Evolutionary conservation across 2,113 vertebrate genomes (phyloP).

Genomic region (Heptranchias perlo): DNA sequence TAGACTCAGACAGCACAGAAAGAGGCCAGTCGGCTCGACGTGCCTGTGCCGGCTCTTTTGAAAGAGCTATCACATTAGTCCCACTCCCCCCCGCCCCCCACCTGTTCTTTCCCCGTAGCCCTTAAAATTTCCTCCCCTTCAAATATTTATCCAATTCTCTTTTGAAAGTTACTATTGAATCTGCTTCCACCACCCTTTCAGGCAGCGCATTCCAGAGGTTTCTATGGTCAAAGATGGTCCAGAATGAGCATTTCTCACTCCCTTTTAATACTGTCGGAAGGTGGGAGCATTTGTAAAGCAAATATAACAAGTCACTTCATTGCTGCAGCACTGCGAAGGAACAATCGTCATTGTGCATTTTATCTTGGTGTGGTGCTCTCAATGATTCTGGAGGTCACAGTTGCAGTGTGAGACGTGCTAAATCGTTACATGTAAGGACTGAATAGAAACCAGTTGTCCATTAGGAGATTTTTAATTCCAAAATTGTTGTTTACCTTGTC

Average conservation of each 20-base stretch:
- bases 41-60: neutral
- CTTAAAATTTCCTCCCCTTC: neutral
- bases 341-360: conserved; percentile 71
- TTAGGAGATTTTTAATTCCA: conserved; percentile 48
- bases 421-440: conserved; percentile 64
- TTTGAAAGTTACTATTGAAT: neutral
- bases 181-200: neutral
- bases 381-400: conserved; percentile 68
- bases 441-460: conserved; percentile 53
- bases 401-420: conserved; percentile 57
- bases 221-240: conserved; percentile 52
- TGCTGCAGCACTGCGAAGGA: conserved; percentile 66
- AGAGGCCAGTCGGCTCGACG: neutral
- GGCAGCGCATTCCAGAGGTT: neutral
- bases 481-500: conserved; percentile 53
- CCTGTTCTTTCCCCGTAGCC: neutral
- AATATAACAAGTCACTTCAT: conserved; percentile 62
- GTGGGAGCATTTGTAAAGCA: conserved; percentile 67
- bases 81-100: no score
- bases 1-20: neutral
- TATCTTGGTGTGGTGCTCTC: conserved; percentile 60
- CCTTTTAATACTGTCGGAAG: conserved; percentile 67
- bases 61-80: neutral
- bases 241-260: conserved; percentile 64
- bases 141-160: neutral